These are phyloP conservation scores for Albula glossodonta DNA, from an alignment of 2,113 vertebrate genomes.

Conservation along the genomic window DNA sequence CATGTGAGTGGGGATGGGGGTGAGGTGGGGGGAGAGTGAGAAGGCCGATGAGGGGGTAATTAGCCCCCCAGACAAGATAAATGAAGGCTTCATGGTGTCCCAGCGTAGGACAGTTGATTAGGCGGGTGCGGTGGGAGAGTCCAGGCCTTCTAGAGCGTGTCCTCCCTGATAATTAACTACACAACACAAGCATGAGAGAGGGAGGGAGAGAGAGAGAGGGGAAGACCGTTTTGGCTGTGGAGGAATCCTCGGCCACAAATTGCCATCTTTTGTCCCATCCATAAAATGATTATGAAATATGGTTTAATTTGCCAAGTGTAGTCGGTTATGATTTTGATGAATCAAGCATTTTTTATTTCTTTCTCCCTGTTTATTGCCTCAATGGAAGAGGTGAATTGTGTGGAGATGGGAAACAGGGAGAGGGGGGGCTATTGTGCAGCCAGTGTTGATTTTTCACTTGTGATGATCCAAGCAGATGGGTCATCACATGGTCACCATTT, in stretches of 20 bases:
- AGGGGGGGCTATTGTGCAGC: neutral
- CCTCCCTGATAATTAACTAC: slow-evolving; percentile 90
- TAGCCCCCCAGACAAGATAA: slow-evolving; percentile 94
- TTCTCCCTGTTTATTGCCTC: slow-evolving; percentile 77
- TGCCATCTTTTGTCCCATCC: slow-evolving; percentile 79
- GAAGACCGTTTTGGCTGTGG: slow-evolving; percentile 73
- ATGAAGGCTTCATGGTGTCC: slow-evolving; percentile 90
- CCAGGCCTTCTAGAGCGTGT: slow-evolving; percentile 88
- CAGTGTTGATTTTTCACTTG: neutral
- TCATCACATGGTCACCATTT: neutral
- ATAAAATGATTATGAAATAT: slow-evolving; percentile 90
- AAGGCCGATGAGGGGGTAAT: slow-evolving; percentile 81
- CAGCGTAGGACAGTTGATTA: slow-evolving; percentile 84
- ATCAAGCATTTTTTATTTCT: slow-evolving; percentile 79
- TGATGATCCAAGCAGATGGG: neutral
- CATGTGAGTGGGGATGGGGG: slow-evolving; percentile 77
- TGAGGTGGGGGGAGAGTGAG: slow-evolving; percentile 82
- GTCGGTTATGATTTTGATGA: slow-evolving; percentile 81
- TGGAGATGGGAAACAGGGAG: slow-evolving; percentile 27
- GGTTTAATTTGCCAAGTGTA: slow-evolving; percentile 83
- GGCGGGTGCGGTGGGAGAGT: slow-evolving; percentile 78
- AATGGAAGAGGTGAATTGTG: slow-evolving; percentile 50
- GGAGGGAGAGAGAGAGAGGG: slow-evolving; percentile 41
- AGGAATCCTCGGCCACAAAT: slow-evolving; percentile 81
- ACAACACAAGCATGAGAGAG: slow-evolving; percentile 46